A percentile compares a stretch with the other conserved stretches of the same genome.
These are phyloP conservation scores for Vulpes vulpes DNA, from an alignment of 2,113 vertebrate species.

Conservation along the genomic window DNA sequence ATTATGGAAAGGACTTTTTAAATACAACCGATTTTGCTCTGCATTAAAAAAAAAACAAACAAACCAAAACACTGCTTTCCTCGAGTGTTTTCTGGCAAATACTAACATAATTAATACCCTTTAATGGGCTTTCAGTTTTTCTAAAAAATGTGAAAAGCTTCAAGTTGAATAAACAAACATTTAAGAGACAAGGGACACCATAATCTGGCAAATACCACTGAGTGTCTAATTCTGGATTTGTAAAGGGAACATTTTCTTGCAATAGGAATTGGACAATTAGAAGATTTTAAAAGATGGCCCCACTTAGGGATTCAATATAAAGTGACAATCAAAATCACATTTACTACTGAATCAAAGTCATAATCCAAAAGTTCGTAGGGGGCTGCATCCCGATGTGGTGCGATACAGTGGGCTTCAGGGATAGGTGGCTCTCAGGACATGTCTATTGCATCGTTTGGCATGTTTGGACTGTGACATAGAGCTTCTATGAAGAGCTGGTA, in stretches of 20 bases:
- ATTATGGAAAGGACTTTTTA: not conserved
- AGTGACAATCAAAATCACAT: not conserved
- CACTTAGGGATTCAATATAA: not conserved
- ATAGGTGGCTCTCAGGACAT: fast-evolving
- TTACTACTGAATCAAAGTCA: not conserved
- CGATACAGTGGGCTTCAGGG: not conserved
- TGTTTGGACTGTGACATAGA: fast-evolving
- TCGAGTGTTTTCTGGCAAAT: not conserved
- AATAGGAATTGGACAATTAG: not conserved
- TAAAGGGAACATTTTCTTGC: not conserved
- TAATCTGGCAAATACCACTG: not conserved
- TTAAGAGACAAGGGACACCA: not conserved
- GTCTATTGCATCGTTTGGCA: not conserved
- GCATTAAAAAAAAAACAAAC: not conserved
- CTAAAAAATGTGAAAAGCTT: not conserved
- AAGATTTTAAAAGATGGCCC: not conserved
- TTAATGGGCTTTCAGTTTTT: not conserved
- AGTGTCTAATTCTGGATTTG: not conserved
- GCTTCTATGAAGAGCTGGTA: not conserved
- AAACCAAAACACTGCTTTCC: not conserved
- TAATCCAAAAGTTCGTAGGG: not conserved
- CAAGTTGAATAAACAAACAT: not conserved
- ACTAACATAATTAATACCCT: not conserved
- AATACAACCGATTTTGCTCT: not conserved
- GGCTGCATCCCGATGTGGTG: fast-evolving